Base-by-base conservation (phyloP, 2,113 vertebrate species). In the Pelobates fuscus region DNA sequence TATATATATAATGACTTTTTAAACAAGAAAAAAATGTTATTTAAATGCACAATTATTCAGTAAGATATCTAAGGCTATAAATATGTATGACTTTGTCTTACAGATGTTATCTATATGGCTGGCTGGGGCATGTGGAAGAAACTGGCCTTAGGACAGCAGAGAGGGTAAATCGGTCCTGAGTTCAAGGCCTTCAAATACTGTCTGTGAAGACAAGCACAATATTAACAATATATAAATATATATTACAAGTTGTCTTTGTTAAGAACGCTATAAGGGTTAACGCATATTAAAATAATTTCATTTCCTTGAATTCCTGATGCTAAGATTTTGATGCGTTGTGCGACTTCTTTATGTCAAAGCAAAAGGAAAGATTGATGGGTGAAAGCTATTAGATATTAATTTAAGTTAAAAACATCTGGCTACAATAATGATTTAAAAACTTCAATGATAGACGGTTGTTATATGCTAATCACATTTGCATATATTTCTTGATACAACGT, bases 21-120 rank as follows among this genome's bases (percentile, higher is more conserved):
- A 78, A 78, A 54, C 75, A 78, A 71, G 79, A 88, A 85, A 83
- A 78, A 83, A 79, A 78, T 86, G 81, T 81, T 83, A 78, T 70
- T 84, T 81, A 78, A 83, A 82, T 77, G 66, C 71, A 60, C 67
- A 79, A 81, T 83, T 85, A 84, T 81, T 84, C 84, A 80, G 54
- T 79, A 80, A 83, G 74, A 78, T 85, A 74, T 86, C 85, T 76
- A 76, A 80, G 77, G 78, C 83, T 67, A 84, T 84, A 83, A 83
- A 77, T 49, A 85, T 67, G 70, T 80, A 86, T 89, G 78, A 32
- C 80, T 85, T 71, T 55, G 74, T 82, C 76, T 60, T 32, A 82
- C 21, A n/a, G 26, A 32, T 32, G 25, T 29, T 59, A 37, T 55
- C n/a, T n/a, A n/a, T n/a, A n/a, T n/a, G n/a, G n/a, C n/a, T n/a